Evolutionary conservation across 1,140 invertebrate species (phyloP).

Genomic region (Bathynomus jamesi): DNA sequence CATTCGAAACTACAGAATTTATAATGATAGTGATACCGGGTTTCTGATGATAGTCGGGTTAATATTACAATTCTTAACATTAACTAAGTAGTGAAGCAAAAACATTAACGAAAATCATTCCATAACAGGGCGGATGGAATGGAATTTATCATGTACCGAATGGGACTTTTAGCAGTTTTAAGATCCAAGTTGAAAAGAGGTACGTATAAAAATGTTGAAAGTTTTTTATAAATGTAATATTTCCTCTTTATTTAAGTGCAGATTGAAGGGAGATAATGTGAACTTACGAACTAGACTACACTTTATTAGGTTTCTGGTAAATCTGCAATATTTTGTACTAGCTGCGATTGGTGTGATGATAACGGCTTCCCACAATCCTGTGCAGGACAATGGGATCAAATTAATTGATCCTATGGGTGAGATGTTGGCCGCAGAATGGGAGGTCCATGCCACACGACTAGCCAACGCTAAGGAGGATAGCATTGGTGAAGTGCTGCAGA

Average conservation of each 20-base stretch:
- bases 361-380: conserved; percentile 96
- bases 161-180: conserved; percentile 84
- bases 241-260: neutral
- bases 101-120: too few relatives aligned
- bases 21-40: too few relatives aligned
- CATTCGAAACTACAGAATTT: too few relatives aligned
- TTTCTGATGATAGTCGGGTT: too few relatives aligned
- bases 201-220: conserved; percentile 42
- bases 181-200: conserved; percentile 71
- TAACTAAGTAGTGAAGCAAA: too few relatives aligned
- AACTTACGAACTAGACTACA: neutral
- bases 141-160: conserved; percentile 81
- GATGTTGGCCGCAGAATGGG: conserved; percentile 90
- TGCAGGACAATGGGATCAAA: conserved; percentile 94
- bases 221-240: conserved; percentile 5
- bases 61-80: too few relatives aligned
- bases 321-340: conserved; percentile 23
- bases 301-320: neutral
- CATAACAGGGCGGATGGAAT: conserved; percentile 68
- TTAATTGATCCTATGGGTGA: conserved; percentile 90
- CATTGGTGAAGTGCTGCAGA: conserved; percentile 42
- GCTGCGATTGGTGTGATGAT: conserved; percentile 90
- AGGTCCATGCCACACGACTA: conserved; percentile 65
- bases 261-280: neutral
- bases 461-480: conserved; percentile 47